phyloP scores from a whole-genome alignment of 2,888 invertebrate genomes.

The Drosophila anceps region DNA sequence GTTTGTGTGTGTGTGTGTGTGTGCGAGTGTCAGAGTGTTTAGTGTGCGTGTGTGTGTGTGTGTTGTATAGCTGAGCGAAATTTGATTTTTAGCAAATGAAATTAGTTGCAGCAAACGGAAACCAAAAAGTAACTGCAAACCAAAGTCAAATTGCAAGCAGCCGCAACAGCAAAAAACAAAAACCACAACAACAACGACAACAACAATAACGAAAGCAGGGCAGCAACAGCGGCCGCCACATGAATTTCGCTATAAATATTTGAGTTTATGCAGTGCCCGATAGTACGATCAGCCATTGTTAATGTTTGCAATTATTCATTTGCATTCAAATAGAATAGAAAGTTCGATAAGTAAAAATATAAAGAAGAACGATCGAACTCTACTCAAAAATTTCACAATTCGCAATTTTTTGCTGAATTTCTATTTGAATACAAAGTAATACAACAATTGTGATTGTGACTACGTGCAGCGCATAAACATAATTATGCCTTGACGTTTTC shows the following conservation, averaged over 20 bases:
- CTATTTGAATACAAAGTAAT: not conserved
- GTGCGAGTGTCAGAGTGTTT: slow-evolving; percentile 26
- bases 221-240: slow-evolving; percentile 33
- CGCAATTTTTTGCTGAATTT: not conserved
- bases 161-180: slow-evolving; percentile 28
- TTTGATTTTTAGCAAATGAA: slow-evolving; percentile 64
- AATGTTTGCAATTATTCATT: slow-evolving; percentile 1
- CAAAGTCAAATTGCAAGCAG: slow-evolving; percentile 60
- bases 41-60: slow-evolving; percentile 25
- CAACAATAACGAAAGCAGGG: slow-evolving; percentile 46
- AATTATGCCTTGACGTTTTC: slow-evolving; percentile 24
- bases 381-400: not conserved
- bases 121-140: slow-evolving; percentile 60
- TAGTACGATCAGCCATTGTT: slow-evolving; percentile 7
- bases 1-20: slow-evolving; percentile 22
- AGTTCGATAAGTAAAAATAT: not conserved
- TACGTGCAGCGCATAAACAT: slow-evolving; percentile 40
- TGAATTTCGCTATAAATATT: slow-evolving; percentile 43
- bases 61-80: slow-evolving; percentile 55
- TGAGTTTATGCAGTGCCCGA: slow-evolving; percentile 34
- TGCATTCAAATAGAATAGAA: slow-evolving; percentile 5
- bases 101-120: slow-evolving; percentile 63
- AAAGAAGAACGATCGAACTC: not conserved
- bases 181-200: slow-evolving; percentile 14
- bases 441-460: slow-evolving; percentile 5